These are phyloP conservation scores for Caradrina kadenii DNA, from an alignment of 2,888 invertebrate genomes.

Conservation along the genomic window DNA sequence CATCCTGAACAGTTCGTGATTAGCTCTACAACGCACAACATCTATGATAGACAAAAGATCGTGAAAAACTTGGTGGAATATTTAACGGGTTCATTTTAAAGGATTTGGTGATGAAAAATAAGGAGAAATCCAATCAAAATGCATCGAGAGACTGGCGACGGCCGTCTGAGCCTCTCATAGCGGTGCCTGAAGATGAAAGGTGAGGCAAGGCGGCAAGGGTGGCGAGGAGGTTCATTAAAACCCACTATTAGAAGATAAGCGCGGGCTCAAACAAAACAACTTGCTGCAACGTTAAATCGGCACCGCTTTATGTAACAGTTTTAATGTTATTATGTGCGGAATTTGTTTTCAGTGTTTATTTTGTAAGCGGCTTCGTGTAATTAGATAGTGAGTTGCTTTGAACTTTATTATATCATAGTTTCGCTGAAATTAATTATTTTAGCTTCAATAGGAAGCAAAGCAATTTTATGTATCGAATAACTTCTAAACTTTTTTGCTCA, in stretches of 20 bases:
- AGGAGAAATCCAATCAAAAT: conserved; percentile 85
- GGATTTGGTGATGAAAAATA: conserved; percentile 77
- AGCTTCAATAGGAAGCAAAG: background rate
- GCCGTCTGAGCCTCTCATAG: conserved; percentile 82
- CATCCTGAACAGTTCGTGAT: conserved; percentile 73
- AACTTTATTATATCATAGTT: background rate
- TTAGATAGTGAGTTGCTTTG: conserved; percentile 21
- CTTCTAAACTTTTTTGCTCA: too few species aligned
- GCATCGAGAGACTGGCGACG: conserved; percentile 81
- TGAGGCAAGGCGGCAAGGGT: conserved; percentile 75
- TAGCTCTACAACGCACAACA: conserved; percentile 70
- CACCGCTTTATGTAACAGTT: conserved; percentile 63
- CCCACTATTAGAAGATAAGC: conserved; percentile 82
- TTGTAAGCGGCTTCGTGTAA: conserved; percentile 36
- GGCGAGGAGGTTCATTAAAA: conserved; percentile 84
- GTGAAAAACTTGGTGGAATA: conserved; percentile 7
- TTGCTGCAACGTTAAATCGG: conserved; percentile 73
- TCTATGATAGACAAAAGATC: conserved; percentile 44
- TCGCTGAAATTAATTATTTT: conserved; percentile 1
- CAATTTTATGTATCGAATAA: background rate
- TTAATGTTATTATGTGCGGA: conserved; percentile 58
- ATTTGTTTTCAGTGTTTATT: conserved; percentile 43
- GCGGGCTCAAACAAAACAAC: conserved; percentile 79
- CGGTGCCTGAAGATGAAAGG: conserved; percentile 89
- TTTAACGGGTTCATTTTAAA: conserved; percentile 11